Base-by-base conservation (phyloP, 2,888 invertebrate genomes). In the Cephalotes varians region DNA sequence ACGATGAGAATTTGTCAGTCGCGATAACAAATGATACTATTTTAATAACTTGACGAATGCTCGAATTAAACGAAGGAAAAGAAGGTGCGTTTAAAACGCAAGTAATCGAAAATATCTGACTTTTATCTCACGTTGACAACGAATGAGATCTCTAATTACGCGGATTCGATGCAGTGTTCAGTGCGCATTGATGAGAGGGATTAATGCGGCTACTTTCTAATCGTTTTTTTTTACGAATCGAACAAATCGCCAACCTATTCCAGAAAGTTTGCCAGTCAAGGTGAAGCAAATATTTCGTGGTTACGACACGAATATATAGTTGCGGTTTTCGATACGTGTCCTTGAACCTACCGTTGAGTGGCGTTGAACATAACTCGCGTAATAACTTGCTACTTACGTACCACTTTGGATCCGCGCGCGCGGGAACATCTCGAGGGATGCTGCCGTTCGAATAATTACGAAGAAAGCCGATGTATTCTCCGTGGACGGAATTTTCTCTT, bases 401-500 rank as follows among this genome's bases (percentile, higher is more conserved):
- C 67, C 49, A 51, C 54, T 77, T 65, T 56, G 31, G n/a, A 54
- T 31, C 40, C 54, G 21, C 74, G 67, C 44, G 25, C 72, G 56
- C 37, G 28, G 37, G 0, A 51, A 40, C 28, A 44, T 79, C 69
- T 58, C 77, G 56, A 4, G 56, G 67, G 44, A 79, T 44, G 56
- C 44, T 58, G 31, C 44, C 34, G 18, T 18, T 47, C 44, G 12
- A 47, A 77, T 79, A 79, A 79, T 79, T 56, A 44, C 44, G 77
- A 69, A 69, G 77, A 67, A 79, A 79, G 69, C 77, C 67, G 15
- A 12, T 49, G 25, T n/a, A 21, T 58, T 58, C 69, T 67, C 56
- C 67, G 25, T 25, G 54, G 77, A 58, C 34, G 25, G 40, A 28
- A 54, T 54, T 40, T 28, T 21, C 31, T 21, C 15, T 31, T 77